Evolutionary conservation across 1,140 invertebrate species (phyloP).

Genomic region (Heliothis subflexa): DNA sequence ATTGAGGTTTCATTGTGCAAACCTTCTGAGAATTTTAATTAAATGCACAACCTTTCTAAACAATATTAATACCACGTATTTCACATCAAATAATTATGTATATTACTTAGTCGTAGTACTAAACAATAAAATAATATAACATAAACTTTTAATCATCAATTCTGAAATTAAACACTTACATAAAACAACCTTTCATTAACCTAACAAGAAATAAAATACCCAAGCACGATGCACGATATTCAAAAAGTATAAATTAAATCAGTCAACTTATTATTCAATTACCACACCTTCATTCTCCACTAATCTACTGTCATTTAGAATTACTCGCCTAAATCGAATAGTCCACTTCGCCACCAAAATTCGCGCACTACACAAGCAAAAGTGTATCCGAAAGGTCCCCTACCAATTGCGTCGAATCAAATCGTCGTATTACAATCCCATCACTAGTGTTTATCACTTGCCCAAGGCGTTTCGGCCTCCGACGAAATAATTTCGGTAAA

Average conservation of each 20-base stretch:
- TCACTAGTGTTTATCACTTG: conserved; percentile 54
- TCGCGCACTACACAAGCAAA: conserved; percentile 8
- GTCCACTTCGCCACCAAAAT: conserved; percentile 30
- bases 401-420: conserved; percentile 49
- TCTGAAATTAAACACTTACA: too few species aligned
- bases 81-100: too few species aligned
- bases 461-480: conserved; percentile 58
- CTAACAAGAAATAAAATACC: too few species aligned
- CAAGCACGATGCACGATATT: too few species aligned
- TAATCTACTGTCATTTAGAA: neutral
- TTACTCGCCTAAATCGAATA: conserved; percentile 22
- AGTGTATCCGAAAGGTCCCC: conserved; percentile 27
- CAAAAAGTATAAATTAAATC: neutral
- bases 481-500: conserved; percentile 75
- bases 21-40: neutral
- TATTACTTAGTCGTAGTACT: too few species aligned
- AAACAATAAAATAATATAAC: too few species aligned
- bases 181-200: too few species aligned
- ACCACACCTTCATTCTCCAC: neutral
- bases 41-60: too few species aligned
- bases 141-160: too few species aligned
- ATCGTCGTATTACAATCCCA: conserved; percentile 38
- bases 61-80: too few species aligned
- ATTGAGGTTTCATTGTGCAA: neutral
- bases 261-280: neutral